Base-by-base conservation (phyloP, 1,140 invertebrate genomes). In the Euura saliciscinereae region DNA sequence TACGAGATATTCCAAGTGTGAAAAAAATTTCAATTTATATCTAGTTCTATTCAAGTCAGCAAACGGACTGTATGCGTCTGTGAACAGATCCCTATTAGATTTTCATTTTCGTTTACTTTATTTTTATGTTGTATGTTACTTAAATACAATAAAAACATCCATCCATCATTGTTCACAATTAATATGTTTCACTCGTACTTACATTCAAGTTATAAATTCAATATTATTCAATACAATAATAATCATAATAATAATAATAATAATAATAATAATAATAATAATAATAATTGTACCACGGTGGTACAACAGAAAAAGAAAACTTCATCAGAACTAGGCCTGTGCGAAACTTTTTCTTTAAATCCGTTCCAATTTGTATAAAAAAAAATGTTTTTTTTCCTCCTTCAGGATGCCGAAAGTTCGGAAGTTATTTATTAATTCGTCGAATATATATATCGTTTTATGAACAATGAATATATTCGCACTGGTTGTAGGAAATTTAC, bases 101-200 rank as follows among this genome's bases (percentile, higher is more conserved):
- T 13, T 69, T 64, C 69, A 13, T 46, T 76, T 78, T 73, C 69
- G 76, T 73, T 78, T 80, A 45, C 72, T 69, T 66, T 78, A 74
- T 75, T 75, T 74, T 76, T 80, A 77, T 83, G 68, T 75, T 74
- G 74, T 77, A 75, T 78, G 76, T 77, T 74, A 67, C 76, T 79
- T 83, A 79, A 84, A 81, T 80, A 74, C 76, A 77, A 79, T 81
- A 81, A 81, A 82, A 78, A 78, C 83, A 85, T 79, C 75, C 80
- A 83, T 75, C 65, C 80, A 75, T 79, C 78, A 68, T 66, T 83
- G 84, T 80, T 83, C 82, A 73, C 68, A 66, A 74, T 45, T 75
- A 73, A 69, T 45, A 59, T 46, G 68, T 76, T 73, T 68, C 68
- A 75, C 70, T 76, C 76, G 76, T 59, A 75, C 72, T 75, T 76